Evolutionary conservation across 2,113 vertebrate species (phyloP), one percentile per base, ranked within the genome.

Genomic region (Motacilla alba): DNA sequence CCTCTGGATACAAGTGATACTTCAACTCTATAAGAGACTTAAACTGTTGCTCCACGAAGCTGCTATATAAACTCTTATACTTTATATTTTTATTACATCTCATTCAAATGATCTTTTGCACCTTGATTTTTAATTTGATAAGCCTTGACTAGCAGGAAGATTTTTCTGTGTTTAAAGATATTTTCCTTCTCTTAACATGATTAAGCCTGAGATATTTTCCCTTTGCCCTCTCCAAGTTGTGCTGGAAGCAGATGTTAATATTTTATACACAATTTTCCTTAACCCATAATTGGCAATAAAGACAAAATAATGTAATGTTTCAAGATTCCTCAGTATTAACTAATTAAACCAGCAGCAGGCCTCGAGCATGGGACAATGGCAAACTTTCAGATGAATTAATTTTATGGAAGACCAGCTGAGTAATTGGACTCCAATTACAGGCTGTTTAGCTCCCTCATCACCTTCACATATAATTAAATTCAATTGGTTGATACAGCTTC

Each of bases 381-480:
- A 97, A 97, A 98, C 96, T 98, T 98, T 98, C 97, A 98, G 97
- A 98, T 97, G 98, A 98, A 98, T 98, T 98, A 98, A 98, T 98
- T 98, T 98, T 98, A 98, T 98, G 97, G 97, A 98, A 98, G 98
- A 98, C 98, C 98, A 98, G 97, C 98, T 98, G 98, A 98, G 98
- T 98, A 98, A 98, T 98, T 98, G 98, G 98, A 97, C 97, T 98
- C 97, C 98, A 98, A 98, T 98, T 98, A 98, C 96, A 98, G 97
- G 96, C 97, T 97, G 97, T 98, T 98, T 98, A 98, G 97, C 97
- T 98, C 98, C 96, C 97, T 98, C 98, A 97, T 98, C 98, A 98
- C 98, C 98, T 98, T 98, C 98, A 98, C 98, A 98, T 98, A 98
- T 98, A 98, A 98, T 98, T 98, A 98, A 98, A 98, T 98, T 97